phyloP scores from a whole-genome alignment of 2,797 vertebrate species.

The Lepilemur septentrionalis region DNA sequence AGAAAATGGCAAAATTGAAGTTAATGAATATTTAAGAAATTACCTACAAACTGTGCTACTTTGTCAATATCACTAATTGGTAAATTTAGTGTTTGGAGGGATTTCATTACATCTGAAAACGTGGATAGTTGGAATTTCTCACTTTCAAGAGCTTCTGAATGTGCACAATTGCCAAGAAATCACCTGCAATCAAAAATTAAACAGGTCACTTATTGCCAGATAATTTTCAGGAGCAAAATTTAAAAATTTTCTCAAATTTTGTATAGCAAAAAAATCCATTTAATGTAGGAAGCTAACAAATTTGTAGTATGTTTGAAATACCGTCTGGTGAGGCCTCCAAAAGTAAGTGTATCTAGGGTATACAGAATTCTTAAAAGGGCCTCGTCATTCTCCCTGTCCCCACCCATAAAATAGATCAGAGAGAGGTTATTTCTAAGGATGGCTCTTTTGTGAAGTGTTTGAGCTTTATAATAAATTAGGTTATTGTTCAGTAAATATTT shows the following conservation, averaged over 20 bases:
- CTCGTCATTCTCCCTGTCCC: not conserved
- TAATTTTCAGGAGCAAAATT: slow-evolving; percentile 63
- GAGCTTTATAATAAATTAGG: not conserved
- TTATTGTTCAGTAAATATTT: not conserved
- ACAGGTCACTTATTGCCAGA: slow-evolving; percentile 46
- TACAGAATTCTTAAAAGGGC: not conserved
- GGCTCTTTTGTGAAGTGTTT: not conserved
- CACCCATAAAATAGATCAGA: not conserved
- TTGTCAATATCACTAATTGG: slow-evolving; percentile 69
- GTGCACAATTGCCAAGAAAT: slow-evolving; percentile 61
- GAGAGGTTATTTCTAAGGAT: not conserved
- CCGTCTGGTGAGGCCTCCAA: not conserved
- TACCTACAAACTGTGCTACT: not conserved
- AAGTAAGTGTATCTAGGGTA: not conserved
- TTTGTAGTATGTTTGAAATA: not conserved
- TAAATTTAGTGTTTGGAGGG: slow-evolving; percentile 60
- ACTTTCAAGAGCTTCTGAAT: slow-evolving; percentile 57
- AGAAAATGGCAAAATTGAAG: not conserved
- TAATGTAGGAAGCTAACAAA: not conserved
- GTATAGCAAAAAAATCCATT: slow-evolving; percentile 20
- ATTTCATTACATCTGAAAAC: slow-evolving; percentile 58
- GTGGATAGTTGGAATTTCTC: slow-evolving; percentile 31
- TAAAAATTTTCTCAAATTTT: not conserved
- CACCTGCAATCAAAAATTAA: slow-evolving; percentile 64
- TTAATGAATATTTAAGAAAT: slow-evolving; percentile 39